These are phyloP conservation scores for Argopecten irradians DNA, from an alignment of 1,140 invertebrate genomes.

Conservation along the genomic window DNA sequence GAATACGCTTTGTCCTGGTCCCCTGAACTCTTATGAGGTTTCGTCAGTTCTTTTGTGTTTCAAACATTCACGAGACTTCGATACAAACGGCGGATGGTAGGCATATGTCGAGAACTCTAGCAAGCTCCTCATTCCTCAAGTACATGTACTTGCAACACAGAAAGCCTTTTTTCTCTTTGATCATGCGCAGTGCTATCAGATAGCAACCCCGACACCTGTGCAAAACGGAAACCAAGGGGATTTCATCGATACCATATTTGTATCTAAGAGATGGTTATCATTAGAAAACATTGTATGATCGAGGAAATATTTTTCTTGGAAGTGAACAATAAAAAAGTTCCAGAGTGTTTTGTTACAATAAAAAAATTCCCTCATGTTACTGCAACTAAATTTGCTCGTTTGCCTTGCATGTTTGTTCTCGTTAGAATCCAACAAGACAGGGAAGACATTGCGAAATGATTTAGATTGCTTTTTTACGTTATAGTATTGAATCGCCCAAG, in stretches of 20 bases:
- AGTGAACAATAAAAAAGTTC: neutral
- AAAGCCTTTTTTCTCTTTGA: conserved; percentile 1
- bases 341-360: neutral
- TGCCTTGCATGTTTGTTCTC: neutral
- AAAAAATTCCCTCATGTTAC: neutral
- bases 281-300: neutral
- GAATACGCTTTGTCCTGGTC: neutral
- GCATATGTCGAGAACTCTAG: neutral
- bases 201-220: neutral
- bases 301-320: neutral
- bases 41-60: neutral
- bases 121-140: neutral
- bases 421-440: neutral
- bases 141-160: neutral
- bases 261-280: neutral
- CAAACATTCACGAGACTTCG: neutral
- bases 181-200: conserved; percentile 20
- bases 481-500: neutral
- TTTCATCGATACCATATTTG: conserved; percentile 17
- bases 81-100: neutral
- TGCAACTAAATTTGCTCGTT: neutral
- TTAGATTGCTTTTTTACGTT: neutral
- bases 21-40: neutral
- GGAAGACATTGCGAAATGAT: neutral
- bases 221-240: conserved; percentile 6